Percentiles rank a stretch among this genome's conserved stretches.
Evolutionary conservation across 2,113 vertebrate genomes (phyloP).

Genomic region (Peromyscus californicus): DNA sequence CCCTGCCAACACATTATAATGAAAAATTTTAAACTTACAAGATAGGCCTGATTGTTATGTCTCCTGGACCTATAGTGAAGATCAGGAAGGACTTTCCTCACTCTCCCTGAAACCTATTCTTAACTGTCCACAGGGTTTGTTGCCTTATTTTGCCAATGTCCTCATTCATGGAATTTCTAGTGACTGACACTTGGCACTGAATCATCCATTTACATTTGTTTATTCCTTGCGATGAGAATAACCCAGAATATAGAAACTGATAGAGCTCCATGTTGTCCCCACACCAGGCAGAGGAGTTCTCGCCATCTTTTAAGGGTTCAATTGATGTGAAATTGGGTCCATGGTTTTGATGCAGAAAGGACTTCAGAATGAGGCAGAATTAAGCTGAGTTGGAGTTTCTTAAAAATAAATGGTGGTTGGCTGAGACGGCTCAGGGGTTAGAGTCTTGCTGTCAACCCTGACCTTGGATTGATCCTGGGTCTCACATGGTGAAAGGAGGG

Average conservation of each 20-base stretch:
- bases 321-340: neutral
- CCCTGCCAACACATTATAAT: neutral
- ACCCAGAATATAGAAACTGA: neutral
- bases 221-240: neutral
- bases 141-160: neutral
- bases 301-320: neutral
- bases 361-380: neutral
- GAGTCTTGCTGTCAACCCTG: neutral
- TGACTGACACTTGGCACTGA: neutral
- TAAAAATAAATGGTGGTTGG: neutral
- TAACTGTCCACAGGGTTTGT: neutral
- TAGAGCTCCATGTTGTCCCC: neutral
- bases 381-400: neutral
- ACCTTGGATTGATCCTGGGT: neutral
- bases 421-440: neutral
- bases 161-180: neutral
- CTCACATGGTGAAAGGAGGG: neutral
- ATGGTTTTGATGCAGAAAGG: neutral
- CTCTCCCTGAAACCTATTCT: neutral
- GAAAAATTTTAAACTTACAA: neutral
- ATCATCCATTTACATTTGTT: neutral
- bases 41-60: neutral
- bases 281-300: neutral
- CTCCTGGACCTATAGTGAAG: neutral
- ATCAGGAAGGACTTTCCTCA: neutral